A percentile compares a stretch with the other conserved stretches of the same genome.
phyloP scores from a whole-genome alignment of 2,113 vertebrate genomes.

The Leptobrachium leishanense region DNA sequence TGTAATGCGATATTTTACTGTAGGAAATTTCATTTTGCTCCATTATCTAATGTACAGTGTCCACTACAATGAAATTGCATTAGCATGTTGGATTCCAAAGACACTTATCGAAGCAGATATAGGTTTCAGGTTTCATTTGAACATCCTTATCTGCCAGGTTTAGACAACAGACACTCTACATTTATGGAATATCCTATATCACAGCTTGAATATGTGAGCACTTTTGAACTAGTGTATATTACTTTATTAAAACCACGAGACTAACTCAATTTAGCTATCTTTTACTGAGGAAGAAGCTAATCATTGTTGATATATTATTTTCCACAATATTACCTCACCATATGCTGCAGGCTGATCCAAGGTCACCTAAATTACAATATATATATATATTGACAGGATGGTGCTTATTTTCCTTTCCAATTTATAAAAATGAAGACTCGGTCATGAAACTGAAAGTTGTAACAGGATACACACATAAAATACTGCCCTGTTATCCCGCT shows the following conservation, averaged over 20 bases:
- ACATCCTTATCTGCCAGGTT: background rate
- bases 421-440: background rate
- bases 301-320: background rate
- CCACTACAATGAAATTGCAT: background rate
- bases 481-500: background rate
- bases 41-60: background rate
- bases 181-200: background rate
- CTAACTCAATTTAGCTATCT: background rate
- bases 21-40: background rate
- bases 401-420: background rate
- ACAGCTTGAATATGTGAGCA: background rate
- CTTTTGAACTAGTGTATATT: background rate
- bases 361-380: background rate
- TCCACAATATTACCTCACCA: background rate
- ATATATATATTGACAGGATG: background rate
- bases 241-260: background rate
- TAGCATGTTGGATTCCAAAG: background rate
- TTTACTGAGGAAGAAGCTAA: background rate
- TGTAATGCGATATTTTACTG: background rate
- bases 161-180: background rate
- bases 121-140: background rate
- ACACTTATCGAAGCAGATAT: background rate
- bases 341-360: background rate
- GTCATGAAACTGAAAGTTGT: background rate
- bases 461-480: background rate